Conservation (phyloP, 2,113 vertebrate species). For the Actenoides hombroni region DNA sequence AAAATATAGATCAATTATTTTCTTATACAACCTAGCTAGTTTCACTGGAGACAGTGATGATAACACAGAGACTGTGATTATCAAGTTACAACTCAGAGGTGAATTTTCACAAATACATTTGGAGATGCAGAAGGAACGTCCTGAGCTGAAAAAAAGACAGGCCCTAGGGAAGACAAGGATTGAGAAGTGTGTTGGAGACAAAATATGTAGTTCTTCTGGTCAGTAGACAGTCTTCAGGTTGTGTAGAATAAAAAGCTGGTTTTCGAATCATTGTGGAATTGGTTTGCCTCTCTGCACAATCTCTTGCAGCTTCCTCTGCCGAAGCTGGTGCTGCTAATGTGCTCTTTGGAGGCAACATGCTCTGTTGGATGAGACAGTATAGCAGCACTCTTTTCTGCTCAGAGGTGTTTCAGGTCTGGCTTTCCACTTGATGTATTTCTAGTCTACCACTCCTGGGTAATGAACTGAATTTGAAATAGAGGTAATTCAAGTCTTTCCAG, state of each 20-base stretch:
- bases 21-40: neutral
- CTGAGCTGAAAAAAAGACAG: neutral
- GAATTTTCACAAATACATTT: neutral
- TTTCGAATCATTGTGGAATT: neutral
- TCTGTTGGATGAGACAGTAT: neutral
- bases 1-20: neutral
- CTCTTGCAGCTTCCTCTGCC: neutral
- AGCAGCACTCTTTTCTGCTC: neutral
- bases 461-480: neutral
- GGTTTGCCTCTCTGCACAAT: neutral
- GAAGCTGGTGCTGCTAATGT: neutral
- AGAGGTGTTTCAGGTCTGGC: neutral
- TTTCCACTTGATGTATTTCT: neutral
- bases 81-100: neutral
- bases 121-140: neutral
- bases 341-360: fast-evolving
- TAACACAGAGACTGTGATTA: neutral
- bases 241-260: neutral
- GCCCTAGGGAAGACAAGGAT: neutral
- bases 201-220: neutral
- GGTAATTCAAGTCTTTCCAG: neutral
- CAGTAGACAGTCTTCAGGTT: neutral
- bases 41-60: neutral
- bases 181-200: neutral
- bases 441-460: neutral